Base-by-base conservation (phyloP, 2,797 vertebrate species). In the Myiothlypis chrysogaster region DNA sequence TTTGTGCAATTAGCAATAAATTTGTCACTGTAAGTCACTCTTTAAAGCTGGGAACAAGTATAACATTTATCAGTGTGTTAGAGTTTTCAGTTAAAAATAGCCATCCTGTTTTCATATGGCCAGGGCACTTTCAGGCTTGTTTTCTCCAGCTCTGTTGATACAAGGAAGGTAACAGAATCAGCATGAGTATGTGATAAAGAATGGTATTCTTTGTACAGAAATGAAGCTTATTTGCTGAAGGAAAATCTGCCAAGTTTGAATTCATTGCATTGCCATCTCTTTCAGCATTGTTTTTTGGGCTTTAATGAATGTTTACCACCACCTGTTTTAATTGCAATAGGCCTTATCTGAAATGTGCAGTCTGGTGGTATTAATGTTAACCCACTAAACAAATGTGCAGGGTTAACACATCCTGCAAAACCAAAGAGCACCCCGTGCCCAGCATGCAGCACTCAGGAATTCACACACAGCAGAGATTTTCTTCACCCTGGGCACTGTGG, bases 1-100 rank as follows among this genome's bases (percentile, higher is more conserved):
- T 84, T 90, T 92, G 90, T 95, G 89, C 66, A 93, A 91, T 95
- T 94, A 94, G 92, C 76, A 95, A 91, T 96, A 94, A 83, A 95
- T 94, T 95, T 96, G 69, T 93, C 87, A 56, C 79, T 72, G 32
- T 56, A 93, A 81, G 66, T 69, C 47, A 63, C 55, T 66, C 89
- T 94, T 88, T 83, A 94, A 91, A 92, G 55, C 76, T 82, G 44
- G 79, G 59, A 95, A 96, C 87, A 96, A 95, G 73, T 43, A 69
- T 66, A 81, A 94, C 89, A 91, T 95, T 96, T 96, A 96, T 76
- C 82, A 72, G 68, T 35, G 57, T 69, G 47, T 37, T 71, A 69
- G 82, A 85, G 28, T 78, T 77, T 86, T 44, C 84, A 79, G 82
- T 94, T 96, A 95, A 93, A 95, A 97, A 96, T 93, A 96, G 44